Base-by-base conservation (phyloP, 2,888 invertebrate species). In the Phoronis australis region DNA sequence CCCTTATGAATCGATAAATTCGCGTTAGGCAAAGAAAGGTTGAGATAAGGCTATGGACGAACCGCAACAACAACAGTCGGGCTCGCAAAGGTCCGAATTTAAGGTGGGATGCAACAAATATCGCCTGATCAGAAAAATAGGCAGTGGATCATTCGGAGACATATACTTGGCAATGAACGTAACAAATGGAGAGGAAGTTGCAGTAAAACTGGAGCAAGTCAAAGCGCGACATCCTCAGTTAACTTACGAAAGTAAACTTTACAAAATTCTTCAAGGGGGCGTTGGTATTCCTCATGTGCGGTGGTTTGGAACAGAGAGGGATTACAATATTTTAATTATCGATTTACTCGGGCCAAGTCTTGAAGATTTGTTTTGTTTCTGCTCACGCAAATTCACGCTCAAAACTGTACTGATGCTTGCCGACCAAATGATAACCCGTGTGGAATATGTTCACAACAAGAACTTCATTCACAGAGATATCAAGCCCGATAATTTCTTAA, bases 381-480 rank as follows among this genome's bases (percentile, higher is more conserved):
- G 99, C 80, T 90, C 93, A 55, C 88, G 99, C 59, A 88, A 95
- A 75, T 99, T 99, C 82, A 96, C 99, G 65, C 93, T 97, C 83
- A 99, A 99, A 83, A 99, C 97, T 60, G 99, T 99, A 59, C 86
- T 99, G 61, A 99, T 99, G 97, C 82, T 99, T 70, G 97, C 94
- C 73, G 99, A 99, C 83, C 75, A 75, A 69, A 76, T 75, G 80
- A 78, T 82, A 49, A 79, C 91, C 45, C 88, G 99, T 69, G 88
- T 99, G 71, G 97, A 99, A 81, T 97, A 87, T 80, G 90, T 97
- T 70, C 99, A 99, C 81, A 90, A 91, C 82, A 99, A 97, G 82
- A 94, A 93, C 77, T 77, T 99, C 82, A 99, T 99, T 78, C 99
- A 99, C 83, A 87, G 97, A 73, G 75, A 75, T 57, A 75, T 76